Evolutionary conservation across 2,888 invertebrate genomes (phyloP), one percentile per base, ranked within the genome.

Genomic region (Scaptomyza tumidula): DNA sequence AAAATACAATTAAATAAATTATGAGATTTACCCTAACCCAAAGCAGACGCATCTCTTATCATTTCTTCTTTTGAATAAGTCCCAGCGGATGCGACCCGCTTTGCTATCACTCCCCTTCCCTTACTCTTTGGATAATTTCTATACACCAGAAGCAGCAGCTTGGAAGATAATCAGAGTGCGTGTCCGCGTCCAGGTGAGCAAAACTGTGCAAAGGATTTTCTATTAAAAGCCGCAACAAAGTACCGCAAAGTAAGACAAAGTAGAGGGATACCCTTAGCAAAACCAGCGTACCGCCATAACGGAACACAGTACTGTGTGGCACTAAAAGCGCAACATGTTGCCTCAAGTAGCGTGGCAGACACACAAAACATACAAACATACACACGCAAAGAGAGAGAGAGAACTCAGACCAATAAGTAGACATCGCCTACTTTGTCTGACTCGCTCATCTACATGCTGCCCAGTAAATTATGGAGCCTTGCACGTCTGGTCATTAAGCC

Each of bases 401-500:
- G 67, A 37, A 41, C 56, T 56, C 56, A 69, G 61, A 52, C 71
- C 55, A 37, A 14, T 19, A 49, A 49, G 33, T 67, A 77, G 78
- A 72, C 80, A 71, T 78, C 82, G 82, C 76, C 79, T 84, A 85
- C 82, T 80, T 83, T 83, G 85, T 83, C 82, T 84, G 71, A 49
- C 57, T 41, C 4, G 63, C 80, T 83, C 78, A 81, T 83, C 85
- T 85, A 83, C 85, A 83, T 81, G 85, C 80, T 78, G 69, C 75
- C 71, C 78, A 67, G 88, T 90, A 90, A 90, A 90, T 90, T 90
- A 90, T 86, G 84, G 84, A 85, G 77, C 80, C 76, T 86, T 86
- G 89, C 90, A 90, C 90, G 90, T 90, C 90, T 90, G 90, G 90
- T 90, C 90, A 90, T 90, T 90, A 90, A 90, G 90, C 89, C 87